A percentile compares a stretch with the other conserved stretches of the same genome.
phyloP scores from a whole-genome alignment of 2,797 vertebrate genomes.

The Xiphorhynchus erythropygius region DNA sequence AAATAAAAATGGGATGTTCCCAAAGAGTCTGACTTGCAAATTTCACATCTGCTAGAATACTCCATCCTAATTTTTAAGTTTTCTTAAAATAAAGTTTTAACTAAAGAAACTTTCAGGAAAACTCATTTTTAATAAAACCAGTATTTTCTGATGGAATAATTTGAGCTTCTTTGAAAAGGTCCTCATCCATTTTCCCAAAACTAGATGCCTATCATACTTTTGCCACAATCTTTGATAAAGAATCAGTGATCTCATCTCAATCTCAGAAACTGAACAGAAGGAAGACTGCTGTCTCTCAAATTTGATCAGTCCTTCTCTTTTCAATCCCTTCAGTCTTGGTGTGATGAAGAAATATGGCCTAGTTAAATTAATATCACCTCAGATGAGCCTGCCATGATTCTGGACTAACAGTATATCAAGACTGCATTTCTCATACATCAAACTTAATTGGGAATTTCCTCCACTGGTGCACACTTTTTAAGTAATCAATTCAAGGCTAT shows the following conservation, averaged over 20 bases:
- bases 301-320: background rate
- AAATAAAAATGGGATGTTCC: background rate
- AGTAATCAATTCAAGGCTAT: background rate
- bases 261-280: background rate
- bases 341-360: background rate
- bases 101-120: background rate
- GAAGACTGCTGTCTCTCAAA: background rate
- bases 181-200: background rate
- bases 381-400: background rate
- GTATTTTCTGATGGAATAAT: background rate
- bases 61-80: background rate
- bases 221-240: background rate
- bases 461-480: background rate
- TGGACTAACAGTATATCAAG: background rate
- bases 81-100: background rate
- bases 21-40: background rate
- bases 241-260: background rate
- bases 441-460: background rate
- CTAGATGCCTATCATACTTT: background rate
- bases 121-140: background rate
- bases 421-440: background rate
- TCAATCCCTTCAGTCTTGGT: background rate
- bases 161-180: background rate
- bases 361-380: background rate
- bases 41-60: background rate